Percentiles rank a stretch among this genome's conserved stretches.
Conservation (phyloP, 2,797 vertebrate genomes). For the Erithacus rubecula region DNA sequence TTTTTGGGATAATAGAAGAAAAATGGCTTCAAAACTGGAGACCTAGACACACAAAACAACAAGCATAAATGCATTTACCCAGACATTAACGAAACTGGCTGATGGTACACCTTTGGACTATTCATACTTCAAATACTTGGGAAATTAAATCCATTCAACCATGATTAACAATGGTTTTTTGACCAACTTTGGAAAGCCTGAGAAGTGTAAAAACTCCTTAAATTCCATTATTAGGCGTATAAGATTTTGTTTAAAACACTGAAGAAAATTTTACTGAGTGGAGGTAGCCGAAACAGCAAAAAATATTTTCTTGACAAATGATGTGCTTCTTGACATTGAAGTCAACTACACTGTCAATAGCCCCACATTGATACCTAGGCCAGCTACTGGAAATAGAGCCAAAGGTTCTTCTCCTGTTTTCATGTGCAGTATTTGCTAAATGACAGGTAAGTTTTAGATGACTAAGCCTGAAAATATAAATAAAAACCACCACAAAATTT, state of each 20-base stretch:
- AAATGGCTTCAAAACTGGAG: conserved; percentile 86
- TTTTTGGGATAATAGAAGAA: conserved; percentile 85
- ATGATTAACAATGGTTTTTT: not conserved
- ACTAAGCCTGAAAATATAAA: not conserved
- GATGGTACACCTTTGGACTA: not conserved
- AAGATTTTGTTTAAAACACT: not conserved
- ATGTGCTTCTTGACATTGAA: not conserved
- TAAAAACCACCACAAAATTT: not conserved
- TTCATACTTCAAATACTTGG: not conserved
- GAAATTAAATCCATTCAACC: not conserved
- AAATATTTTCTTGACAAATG: not conserved
- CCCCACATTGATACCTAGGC: not conserved
- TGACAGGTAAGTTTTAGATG: not conserved
- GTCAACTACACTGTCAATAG: not conserved
- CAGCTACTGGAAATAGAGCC: not conserved
- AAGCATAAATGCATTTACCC: not conserved
- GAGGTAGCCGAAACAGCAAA: not conserved
- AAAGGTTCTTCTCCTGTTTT: not conserved
- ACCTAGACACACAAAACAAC: conserved; percentile 67
- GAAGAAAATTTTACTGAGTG: not conserved
- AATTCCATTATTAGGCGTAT: not conserved
- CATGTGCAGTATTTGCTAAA: not conserved
- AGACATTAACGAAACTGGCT: not conserved
- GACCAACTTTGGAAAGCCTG: not conserved
- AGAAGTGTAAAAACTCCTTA: not conserved